Evolutionary conservation across 2,888 invertebrate species (phyloP).

Genomic region (Lumbricus terrestris): DNA sequence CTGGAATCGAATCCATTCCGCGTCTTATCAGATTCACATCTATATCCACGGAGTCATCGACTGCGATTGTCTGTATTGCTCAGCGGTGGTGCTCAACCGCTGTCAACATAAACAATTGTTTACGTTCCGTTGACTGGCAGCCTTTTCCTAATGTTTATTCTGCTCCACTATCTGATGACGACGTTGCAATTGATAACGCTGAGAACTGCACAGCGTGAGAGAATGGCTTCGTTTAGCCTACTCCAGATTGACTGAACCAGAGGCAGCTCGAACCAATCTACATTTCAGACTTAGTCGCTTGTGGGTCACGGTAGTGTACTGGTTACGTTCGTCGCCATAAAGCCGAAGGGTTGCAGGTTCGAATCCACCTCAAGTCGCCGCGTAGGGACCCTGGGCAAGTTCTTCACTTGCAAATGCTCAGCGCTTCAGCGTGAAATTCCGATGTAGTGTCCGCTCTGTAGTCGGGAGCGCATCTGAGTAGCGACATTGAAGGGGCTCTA

Average conservation of each 20-base stretch:
- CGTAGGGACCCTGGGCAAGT: no score
- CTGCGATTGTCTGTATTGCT: not conserved
- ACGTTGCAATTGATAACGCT: not conserved
- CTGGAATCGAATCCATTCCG: not conserved
- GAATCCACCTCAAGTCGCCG: no score
- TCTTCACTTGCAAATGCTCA: no score
- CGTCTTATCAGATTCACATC: not conserved
- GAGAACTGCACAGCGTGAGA: not conserved
- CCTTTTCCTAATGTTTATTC: not conserved
- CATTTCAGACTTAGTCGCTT: no score
- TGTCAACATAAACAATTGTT: not conserved
- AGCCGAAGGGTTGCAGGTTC: no score
- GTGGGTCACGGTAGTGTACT: no score
- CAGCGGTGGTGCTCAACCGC: not conserved
- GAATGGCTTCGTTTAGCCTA: not conserved
- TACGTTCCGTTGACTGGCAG: not conserved
- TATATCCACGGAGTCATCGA: not conserved
- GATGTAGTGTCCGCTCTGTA: no score
- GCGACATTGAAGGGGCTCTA: no score
- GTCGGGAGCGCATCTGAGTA: no score
- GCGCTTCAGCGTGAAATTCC: no score
- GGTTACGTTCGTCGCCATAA: no score
- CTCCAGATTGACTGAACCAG: not conserved
- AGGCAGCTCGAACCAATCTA: not conserved
- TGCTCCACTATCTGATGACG: not conserved